Base-by-base conservation (phyloP, 2,888 invertebrate genomes). In the Drosophila peninsularis region DNA sequence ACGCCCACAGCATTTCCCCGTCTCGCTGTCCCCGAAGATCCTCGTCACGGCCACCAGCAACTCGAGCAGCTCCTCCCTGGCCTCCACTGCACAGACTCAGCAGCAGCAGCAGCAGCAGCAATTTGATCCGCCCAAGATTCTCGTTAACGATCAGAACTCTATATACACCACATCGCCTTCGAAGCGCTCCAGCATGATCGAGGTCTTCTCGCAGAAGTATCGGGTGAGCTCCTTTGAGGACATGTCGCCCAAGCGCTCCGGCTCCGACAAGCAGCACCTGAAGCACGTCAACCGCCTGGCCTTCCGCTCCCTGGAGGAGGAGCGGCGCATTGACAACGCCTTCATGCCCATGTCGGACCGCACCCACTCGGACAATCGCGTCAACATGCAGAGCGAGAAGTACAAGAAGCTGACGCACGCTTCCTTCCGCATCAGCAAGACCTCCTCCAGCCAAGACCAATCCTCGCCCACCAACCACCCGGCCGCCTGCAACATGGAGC, bases 141-240 rank as follows among this genome's bases (percentile, higher is more conserved):
- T 92, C 39, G 92, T 92, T 11, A 92, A 92, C 62, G 92, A 92
- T 82, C 92, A 92, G 77, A 92, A 92, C 61, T 92, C 92, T 52
- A 92, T 92, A 17, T 93, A 93, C 66, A 92, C 92, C 66, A 92
- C 92, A 52, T 93, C 92, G 66, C 92, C 92, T 27, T 92, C 92
- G n/a, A 92, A 92, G 67, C 90, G 90, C 65, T 90, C 91, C 37
- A 91, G 90, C 61, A 92, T 92, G 68, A 92, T 92, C 71, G 92
- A 92, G 78, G 92, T 93, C 6, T 93, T 93, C 80, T 92, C 92
- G 9, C 92, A 93, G 64, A 92, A 93, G 72, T 93, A 93, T 78
- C 86, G 92, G 45, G 92, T 93, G 32, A 92, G 92, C 79, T 92
- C 92, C 36, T 92, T 92, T 66, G 92, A 93, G 79, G 92, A 93